These are phyloP conservation scores for Apamea anceps DNA, from an alignment of 2,888 invertebrate species.

Conservation along the genomic window DNA sequence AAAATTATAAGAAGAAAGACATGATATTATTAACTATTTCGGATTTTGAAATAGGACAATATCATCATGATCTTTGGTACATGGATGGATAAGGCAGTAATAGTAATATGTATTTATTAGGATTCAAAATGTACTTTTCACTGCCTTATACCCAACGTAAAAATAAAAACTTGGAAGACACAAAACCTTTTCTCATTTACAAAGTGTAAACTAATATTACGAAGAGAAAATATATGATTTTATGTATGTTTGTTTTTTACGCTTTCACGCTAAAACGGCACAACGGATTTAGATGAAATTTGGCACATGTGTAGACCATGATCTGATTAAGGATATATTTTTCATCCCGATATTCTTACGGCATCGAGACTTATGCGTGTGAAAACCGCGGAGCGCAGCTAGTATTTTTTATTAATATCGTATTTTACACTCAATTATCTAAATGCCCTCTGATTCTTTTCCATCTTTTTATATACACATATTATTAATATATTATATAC, in stretches of 20 bases:
- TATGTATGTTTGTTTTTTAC: neutral
- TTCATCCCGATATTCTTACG: neutral
- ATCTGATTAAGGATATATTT: neutral
- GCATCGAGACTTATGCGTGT: neutral
- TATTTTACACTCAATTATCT: neutral
- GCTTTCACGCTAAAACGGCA: neutral
- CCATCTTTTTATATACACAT: too few species aligned
- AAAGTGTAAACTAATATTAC: neutral
- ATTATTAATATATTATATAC: too few species aligned
- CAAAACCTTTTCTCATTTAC: neutral
- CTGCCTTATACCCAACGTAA: neutral
- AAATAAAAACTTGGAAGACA: too few species aligned
- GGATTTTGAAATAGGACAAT: too few species aligned
- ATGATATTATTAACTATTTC: neutral
- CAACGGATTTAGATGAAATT: neutral
- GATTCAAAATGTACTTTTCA: neutral
- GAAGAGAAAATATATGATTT: neutral
- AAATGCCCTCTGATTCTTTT: neutral
- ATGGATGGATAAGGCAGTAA: too few species aligned
- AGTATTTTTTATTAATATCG: neutral
- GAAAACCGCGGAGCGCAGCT: neutral
- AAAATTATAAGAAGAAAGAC: too few species aligned
- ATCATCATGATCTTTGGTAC: neutral
- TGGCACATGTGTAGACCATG: neutral
- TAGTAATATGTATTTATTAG: neutral